Base-by-base conservation (phyloP, 2,888 invertebrate species). In the Cataglyphis rosenhaueri region DNA sequence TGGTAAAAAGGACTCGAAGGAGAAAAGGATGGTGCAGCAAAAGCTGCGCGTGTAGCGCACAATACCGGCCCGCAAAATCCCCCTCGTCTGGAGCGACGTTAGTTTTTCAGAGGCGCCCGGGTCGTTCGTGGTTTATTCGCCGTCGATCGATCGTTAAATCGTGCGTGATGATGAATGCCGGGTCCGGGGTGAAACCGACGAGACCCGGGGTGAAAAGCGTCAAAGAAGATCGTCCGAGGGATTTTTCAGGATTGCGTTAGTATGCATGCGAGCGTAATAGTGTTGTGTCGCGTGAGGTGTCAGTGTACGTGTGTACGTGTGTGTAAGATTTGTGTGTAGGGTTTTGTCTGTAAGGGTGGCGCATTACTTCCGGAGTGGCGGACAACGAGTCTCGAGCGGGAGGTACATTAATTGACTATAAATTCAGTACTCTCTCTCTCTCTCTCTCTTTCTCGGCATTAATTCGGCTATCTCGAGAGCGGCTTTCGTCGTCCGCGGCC, bases 381-480 rank as follows among this genome's bases (percentile, higher is more conserved):
- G 78, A 84, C 84, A 85, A 83, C 81, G 81, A 82, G 85, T 86
- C 86, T 85, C 85, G 86, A 84, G 85, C 86, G 90, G 90, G 90
- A n/a, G 48, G 91, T 90, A 91, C 91, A 92, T 93, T 93, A 93
- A 92, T 92, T 91, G 92, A 86, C 92, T 91, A 90, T 92, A 93
- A 93, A 93, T 93, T 91, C 87, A 75, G 83, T 79, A 87, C 21
- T 29, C 32, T 25, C 38, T 25, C 25, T 32, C 15, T 32, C 62
- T 15, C 35, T 41, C 8, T 52, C n/a, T 52, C 8, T 8, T n/a
- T 5, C 78, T 66, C 88, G 55, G 89, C 90, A 91, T 93, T 92
- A 92, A 93, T 92, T 90, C 91, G 91, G 88, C 92, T 90, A 92
- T 92, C 92, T 91, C 87, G 83, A 57, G 55, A 84, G 84, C 88